Evolutionary conservation across 2,797 vertebrate species (phyloP).

Genomic region (Gymnocypris eckloni): DNA sequence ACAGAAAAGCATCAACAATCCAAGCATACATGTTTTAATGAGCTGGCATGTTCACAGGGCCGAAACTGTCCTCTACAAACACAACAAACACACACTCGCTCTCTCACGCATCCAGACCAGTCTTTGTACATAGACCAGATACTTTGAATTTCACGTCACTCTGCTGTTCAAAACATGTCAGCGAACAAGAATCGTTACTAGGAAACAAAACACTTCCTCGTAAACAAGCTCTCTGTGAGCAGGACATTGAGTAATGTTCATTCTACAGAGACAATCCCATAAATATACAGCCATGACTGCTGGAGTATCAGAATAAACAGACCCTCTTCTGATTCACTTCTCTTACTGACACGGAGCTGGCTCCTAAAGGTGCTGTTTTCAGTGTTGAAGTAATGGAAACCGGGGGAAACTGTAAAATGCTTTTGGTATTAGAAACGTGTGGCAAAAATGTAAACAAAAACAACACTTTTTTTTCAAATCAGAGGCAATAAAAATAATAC

Average conservation of each 20-base stretch:
- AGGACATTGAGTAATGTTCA: background rate
- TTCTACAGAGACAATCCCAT: background rate
- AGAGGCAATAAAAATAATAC: background rate
- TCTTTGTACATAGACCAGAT: constrained; percentile 17
- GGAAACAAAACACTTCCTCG: constrained; percentile 20
- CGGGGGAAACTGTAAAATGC: background rate
- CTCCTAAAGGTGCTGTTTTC: background rate
- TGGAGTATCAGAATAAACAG: background rate
- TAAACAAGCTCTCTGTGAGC: constrained; percentile 9
- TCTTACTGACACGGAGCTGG: background rate
- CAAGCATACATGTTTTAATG: constrained; percentile 76
- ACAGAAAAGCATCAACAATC: constrained; percentile 32
- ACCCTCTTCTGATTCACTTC: background rate
- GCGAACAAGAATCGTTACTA: background rate
- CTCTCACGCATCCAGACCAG: background rate
- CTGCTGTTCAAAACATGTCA: constrained; percentile 9
- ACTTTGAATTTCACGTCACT: constrained; percentile 7
- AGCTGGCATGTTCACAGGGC: constrained; percentile 69
- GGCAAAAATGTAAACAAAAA: background rate
- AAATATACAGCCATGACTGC: background rate
- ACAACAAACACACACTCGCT: background rate
- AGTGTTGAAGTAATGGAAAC: background rate
- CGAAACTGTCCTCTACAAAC: constrained; percentile 62
- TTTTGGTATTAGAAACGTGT: background rate
- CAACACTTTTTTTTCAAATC: background rate